A percentile compares a stretch with the other conserved stretches of the same genome.
Conservation (phyloP, 2,113 vertebrate species). For the Eudyptes chrysolophus region DNA sequence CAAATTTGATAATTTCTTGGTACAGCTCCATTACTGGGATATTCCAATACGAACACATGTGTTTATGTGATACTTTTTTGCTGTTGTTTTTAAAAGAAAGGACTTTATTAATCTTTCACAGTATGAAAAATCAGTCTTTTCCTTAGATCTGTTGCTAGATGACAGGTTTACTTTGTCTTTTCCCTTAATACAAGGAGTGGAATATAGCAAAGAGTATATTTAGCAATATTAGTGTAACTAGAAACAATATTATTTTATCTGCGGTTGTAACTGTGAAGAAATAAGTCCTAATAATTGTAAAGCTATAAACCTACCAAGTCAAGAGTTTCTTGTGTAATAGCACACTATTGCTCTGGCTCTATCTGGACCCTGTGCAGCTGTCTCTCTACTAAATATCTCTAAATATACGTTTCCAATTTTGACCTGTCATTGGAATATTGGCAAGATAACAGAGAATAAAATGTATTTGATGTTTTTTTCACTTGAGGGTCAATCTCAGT, state of each 20-base stretch:
- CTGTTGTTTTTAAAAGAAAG: not conserved
- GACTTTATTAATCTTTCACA: not conserved
- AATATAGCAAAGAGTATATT: not conserved
- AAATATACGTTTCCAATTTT: rapidly evolving
- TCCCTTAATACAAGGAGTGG: not conserved
- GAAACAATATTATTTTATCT: not conserved
- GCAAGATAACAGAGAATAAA: not conserved
- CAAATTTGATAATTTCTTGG: not conserved
- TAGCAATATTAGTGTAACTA: not conserved
- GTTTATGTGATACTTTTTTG: not conserved
- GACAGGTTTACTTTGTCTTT: not conserved
- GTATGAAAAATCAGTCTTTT: not conserved
- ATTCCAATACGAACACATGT: not conserved
- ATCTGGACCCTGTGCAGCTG: not conserved
- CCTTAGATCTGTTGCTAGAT: not conserved
- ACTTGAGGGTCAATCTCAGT: not conserved
- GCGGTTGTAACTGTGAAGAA: not conserved
- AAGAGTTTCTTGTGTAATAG: not conserved
- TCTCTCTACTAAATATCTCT: not conserved
- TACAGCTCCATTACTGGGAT: not conserved
- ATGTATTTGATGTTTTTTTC: not conserved
- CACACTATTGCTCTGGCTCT: not conserved
- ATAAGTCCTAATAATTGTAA: not conserved
- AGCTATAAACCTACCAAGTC: not conserved
- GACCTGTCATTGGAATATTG: not conserved